Conservation (phyloP, 2,797 vertebrate species). For the Chaenodraco wilsoni region DNA sequence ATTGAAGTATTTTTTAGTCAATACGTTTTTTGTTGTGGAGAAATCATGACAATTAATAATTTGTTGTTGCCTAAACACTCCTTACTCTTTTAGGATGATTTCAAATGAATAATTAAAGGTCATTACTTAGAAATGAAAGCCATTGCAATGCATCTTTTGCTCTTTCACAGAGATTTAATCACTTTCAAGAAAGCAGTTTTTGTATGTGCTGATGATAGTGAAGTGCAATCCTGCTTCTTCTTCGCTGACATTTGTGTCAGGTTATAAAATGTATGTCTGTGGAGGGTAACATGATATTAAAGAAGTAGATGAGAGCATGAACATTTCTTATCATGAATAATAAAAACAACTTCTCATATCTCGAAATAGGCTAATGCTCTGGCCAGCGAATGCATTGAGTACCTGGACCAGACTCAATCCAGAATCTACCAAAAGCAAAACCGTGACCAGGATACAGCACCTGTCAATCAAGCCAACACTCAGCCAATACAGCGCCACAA, state of each 20-base stretch:
- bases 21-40: background rate
- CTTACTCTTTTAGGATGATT: background rate
- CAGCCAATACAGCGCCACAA: conserved; percentile 37
- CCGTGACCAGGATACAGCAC: conserved; percentile 13
- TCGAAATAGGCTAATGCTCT: conserved; percentile 84
- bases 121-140: no score
- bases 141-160: no score
- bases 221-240: no score
- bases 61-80: background rate
- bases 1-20: background rate
- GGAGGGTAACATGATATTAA: background rate
- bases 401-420: conserved; percentile 69
- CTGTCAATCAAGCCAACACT: conserved; percentile 36
- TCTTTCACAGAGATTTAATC: no score
- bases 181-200: no score
- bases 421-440: conserved; percentile 55
- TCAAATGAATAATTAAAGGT: background rate
- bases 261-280: background rate
- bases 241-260: background rate
- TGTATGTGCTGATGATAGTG: no score
- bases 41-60: background rate
- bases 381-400: conserved; percentile 83
- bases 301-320: background rate
- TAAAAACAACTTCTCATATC: conserved; percentile 17
- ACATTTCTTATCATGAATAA: background rate